Conservation (phyloP, 2,888 invertebrate species). For the Aphidius colemani region DNA sequence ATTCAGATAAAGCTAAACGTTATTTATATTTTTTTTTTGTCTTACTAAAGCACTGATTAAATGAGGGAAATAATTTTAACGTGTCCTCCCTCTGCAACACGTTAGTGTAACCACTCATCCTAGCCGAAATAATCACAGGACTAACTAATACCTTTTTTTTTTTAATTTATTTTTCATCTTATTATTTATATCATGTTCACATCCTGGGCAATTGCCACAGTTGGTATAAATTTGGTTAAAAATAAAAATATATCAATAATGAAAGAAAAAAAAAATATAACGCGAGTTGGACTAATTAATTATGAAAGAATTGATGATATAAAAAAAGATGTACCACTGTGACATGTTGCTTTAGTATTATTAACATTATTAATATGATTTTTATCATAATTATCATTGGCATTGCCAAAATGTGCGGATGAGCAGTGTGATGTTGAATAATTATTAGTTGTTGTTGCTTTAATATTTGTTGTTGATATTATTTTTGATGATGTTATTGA, state of each 20-base stretch:
- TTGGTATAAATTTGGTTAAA: background rate
- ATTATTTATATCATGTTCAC: background rate
- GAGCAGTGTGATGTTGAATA: conserved; percentile 20
- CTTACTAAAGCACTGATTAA: conserved; percentile 60
- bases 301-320: conserved; percentile 6
- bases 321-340: conserved; percentile 13
- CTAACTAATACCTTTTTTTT: conserved; percentile 55
- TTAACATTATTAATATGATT: background rate
- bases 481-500: conserved; percentile 11
- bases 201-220: no score
- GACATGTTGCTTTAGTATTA: conserved; percentile 18
- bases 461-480: conserved; percentile 16
- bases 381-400: background rate
- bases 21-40: conserved; percentile 38
- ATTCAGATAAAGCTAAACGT: conserved; percentile 55
- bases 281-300: background rate
- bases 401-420: conserved; percentile 25
- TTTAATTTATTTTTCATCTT: background rate
- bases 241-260: background rate
- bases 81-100: conserved; percentile 57
- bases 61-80: conserved; percentile 59
- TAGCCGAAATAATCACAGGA: conserved; percentile 59
- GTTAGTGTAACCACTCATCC: conserved; percentile 50
- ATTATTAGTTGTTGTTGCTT: conserved; percentile 12
- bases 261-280: background rate